Percentiles rank a stretch among this genome's conserved stretches.
Conservation (phyloP, 2,113 vertebrate species). For the Ovibos moschatus region DNA sequence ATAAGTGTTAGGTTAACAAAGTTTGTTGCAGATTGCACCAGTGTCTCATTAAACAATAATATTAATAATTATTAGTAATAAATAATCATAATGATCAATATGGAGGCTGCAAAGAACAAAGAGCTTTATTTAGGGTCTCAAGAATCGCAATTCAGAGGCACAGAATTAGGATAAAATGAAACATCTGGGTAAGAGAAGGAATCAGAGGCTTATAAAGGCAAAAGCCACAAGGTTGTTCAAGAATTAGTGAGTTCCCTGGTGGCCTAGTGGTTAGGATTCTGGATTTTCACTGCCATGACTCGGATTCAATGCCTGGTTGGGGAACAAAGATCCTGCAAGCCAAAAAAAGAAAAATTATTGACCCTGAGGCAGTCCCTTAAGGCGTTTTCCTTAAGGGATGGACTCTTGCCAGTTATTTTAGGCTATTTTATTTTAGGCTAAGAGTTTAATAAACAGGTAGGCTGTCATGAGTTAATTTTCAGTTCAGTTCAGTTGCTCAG, state of each 20-base stretch:
- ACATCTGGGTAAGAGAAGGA: neutral
- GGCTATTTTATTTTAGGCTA: neutral
- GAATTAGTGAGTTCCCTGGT: neutral
- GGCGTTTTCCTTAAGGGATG: neutral
- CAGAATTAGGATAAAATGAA: neutral
- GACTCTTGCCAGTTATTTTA: neutral
- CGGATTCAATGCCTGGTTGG: neutral
- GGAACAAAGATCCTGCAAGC: neutral
- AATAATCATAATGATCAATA: neutral
- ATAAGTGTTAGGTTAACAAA: neutral
- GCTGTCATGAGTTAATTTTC: neutral
- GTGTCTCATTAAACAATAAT: neutral
- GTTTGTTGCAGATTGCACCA: neutral
- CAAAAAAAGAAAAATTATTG: neutral
- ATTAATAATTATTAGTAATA: neutral
- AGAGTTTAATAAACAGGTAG: neutral
- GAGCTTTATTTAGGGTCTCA: neutral
- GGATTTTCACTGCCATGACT: neutral
- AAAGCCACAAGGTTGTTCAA: neutral
- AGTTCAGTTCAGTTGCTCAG: too few species aligned
- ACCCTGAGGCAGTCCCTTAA: neutral
- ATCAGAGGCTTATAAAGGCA: neutral
- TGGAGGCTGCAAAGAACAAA: neutral
- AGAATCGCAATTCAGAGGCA: neutral
- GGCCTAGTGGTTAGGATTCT: neutral